A percentile compares a stretch with the other conserved stretches of the same genome.
phyloP scores from a whole-genome alignment of 2,888 invertebrate species.

The Lepidochrysops patricia region DNA sequence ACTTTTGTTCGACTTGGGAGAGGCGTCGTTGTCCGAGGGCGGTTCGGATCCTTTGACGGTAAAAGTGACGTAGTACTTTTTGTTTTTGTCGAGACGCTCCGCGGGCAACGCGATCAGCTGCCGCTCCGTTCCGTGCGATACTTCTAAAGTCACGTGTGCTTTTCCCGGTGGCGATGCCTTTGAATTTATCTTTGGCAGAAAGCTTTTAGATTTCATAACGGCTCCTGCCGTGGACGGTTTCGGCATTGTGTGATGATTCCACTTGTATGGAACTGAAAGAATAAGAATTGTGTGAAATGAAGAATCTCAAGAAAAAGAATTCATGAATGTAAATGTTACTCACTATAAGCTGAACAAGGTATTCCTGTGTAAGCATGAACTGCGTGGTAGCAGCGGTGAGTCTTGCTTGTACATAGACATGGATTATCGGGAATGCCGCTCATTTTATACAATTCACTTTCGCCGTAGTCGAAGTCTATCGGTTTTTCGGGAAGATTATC shows the following conservation, averaged over 20 bases:
- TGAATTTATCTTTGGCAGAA: conserved; percentile 80
- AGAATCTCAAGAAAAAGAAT: conserved; percentile 7
- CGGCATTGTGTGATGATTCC: conserved; percentile 87
- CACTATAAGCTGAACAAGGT: conserved; percentile 90
- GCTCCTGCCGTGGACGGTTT: conserved; percentile 77
- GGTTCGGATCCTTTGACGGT: conserved; percentile 85
- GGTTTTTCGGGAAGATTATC: conserved; percentile 75
- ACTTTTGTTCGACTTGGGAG: conserved; percentile 52
- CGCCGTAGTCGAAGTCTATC: conserved; percentile 67
- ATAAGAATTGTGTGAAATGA: background rate
- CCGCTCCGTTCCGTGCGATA: conserved; percentile 88
- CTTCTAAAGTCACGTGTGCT: conserved; percentile 81
- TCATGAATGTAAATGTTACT: conserved; percentile 49
- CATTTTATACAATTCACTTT: conserved; percentile 75
- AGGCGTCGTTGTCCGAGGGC: conserved; percentile 68
- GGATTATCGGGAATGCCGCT: conserved; percentile 81
- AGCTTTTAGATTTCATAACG: conserved; percentile 65
- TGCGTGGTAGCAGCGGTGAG: conserved; percentile 92
- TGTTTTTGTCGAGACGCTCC: conserved; percentile 89
- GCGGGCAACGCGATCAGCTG: conserved; percentile 91
- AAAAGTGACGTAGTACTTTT: conserved; percentile 93
- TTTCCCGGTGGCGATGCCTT: conserved; percentile 53
- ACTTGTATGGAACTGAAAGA: conserved; percentile 80
- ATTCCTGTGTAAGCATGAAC: conserved; percentile 93
- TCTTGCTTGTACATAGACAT: conserved; percentile 87